Conservation (phyloP, 2,888 invertebrate species). For the Amblyjoppa proteus region DNA sequence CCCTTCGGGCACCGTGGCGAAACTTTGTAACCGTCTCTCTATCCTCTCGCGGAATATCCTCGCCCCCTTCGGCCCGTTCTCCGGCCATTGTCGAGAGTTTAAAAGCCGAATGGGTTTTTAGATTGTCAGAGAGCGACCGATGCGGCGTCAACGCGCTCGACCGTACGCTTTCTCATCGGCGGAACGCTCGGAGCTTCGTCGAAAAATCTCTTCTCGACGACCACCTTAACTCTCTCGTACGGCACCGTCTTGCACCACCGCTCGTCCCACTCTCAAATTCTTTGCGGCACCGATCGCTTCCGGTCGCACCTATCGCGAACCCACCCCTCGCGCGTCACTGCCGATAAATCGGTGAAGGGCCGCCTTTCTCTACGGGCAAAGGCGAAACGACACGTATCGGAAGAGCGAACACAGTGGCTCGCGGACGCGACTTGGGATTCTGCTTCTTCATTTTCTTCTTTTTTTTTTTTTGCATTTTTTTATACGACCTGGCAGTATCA, state of each 20-base stretch:
- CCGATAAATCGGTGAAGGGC: constrained; percentile 49
- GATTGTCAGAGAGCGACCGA: constrained; percentile 77
- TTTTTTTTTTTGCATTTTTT: too few species aligned
- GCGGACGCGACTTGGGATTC: not conserved
- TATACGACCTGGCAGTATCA: too few species aligned
- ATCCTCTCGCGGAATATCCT: constrained; percentile 44
- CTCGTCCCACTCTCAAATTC: constrained; percentile 76
- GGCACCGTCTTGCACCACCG: constrained; percentile 31
- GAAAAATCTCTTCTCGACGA: constrained; percentile 30
- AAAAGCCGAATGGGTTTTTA: constrained; percentile 84
- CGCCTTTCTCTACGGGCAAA: constrained; percentile 1
- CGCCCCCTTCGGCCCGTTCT: constrained; percentile 67
- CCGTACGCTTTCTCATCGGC: constrained; percentile 82
- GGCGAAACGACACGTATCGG: constrained; percentile 28
- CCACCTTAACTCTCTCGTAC: constrained; percentile 41
- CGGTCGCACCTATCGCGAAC: not conserved
- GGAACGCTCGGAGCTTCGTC: constrained; percentile 50
- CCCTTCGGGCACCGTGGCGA: constrained; percentile 71
- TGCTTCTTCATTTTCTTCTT: too few species aligned
- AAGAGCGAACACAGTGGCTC: not conserved
- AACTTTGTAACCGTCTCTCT: constrained; percentile 78
- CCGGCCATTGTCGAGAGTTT: constrained; percentile 82
- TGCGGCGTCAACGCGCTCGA: constrained; percentile 63
- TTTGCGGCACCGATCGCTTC: constrained; percentile 59
- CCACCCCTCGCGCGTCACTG: not conserved